phyloP scores from a whole-genome alignment of 2,888 invertebrate species.

The Torymus auratus region DNA sequence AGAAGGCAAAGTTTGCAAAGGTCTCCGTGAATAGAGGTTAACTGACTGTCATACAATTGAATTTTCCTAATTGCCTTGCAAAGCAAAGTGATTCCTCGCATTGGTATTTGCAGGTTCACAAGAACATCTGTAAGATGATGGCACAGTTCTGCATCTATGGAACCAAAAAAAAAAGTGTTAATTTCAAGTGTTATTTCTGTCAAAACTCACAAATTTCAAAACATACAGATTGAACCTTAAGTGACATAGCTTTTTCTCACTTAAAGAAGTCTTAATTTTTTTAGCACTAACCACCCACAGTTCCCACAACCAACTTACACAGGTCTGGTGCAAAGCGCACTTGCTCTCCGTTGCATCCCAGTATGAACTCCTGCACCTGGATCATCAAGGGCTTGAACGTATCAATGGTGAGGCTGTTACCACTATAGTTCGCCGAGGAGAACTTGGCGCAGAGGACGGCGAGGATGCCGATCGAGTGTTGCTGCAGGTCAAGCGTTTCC shows the following conservation, averaged over 20 bases:
- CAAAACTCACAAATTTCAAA: too few relatives aligned
- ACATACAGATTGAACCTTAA: too few relatives aligned
- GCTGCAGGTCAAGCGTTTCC: slow-evolving; percentile 93
- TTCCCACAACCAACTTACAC: slow-evolving; percentile 81
- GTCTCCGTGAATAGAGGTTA: slow-evolving; percentile 96
- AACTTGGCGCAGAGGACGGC: slow-evolving; percentile 91
- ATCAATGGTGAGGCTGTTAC: slow-evolving; percentile 63
- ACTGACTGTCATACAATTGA: slow-evolving; percentile 90
- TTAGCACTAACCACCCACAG: too few relatives aligned
- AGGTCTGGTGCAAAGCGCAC: slow-evolving; percentile 90
- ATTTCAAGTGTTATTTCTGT: too few relatives aligned
- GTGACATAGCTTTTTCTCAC: too few relatives aligned
- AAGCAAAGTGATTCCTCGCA: slow-evolving; percentile 89
- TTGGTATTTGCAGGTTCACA: slow-evolving; percentile 86
- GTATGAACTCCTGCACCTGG: slow-evolving; percentile 91
- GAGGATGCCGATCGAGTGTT: slow-evolving; percentile 93
- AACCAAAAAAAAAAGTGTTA: slow-evolving; percentile 17
- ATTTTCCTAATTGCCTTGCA: slow-evolving; percentile 92
- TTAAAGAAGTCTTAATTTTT: too few relatives aligned
- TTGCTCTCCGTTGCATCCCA: slow-evolving; percentile 92
- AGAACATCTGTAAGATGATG: slow-evolving; percentile 89
- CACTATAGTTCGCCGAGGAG: slow-evolving; percentile 77
- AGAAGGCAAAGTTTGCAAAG: slow-evolving; percentile 93
- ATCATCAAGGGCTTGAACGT: slow-evolving; percentile 81
- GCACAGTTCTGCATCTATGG: slow-evolving; percentile 91